Percentiles rank a stretch among this genome's conserved stretches.
Conservation (phyloP, 2,797 vertebrate genomes). For the Pseudopleuronectes americanus region DNA sequence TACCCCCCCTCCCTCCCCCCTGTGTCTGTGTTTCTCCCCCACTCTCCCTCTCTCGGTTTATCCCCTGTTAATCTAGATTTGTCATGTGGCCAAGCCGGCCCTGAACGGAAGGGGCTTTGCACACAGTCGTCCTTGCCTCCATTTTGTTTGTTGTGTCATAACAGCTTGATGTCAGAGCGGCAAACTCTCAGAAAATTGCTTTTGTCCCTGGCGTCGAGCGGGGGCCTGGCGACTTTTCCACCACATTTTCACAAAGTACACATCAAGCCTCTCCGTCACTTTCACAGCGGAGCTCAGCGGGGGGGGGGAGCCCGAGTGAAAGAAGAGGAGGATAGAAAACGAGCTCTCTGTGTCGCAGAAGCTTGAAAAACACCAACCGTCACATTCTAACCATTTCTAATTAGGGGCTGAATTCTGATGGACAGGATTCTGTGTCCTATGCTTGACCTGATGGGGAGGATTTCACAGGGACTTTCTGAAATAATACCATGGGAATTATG, state of each 20-base stretch:
- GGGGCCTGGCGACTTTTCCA: conserved; percentile 15
- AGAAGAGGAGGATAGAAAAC: background rate
- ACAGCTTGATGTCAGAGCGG: conserved; percentile 59
- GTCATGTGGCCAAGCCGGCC: conserved; percentile 72
- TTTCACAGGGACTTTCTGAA: conserved; percentile 55
- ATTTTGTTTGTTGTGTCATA: conserved; percentile 77
- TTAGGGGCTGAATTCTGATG: conserved; percentile 10
- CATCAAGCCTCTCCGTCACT: conserved; percentile 10
- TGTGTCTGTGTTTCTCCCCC: conserved; percentile 10
- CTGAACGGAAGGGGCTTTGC: conserved; percentile 64
- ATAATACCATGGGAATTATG: conserved; percentile 59
- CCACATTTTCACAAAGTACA: conserved; percentile 39
- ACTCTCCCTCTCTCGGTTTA: conserved; percentile 43
- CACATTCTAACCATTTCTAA: conserved; percentile 20
- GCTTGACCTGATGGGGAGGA: conserved; percentile 42
- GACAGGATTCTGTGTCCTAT: conserved; percentile 35
- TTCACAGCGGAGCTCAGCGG: conserved; percentile 1
- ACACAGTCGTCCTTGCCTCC: conserved; percentile 70
- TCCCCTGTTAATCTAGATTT: conserved; percentile 81
- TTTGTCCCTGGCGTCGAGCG: conserved; percentile 40
- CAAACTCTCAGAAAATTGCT: conserved; percentile 63
- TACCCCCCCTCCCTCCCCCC: conserved; percentile 13
- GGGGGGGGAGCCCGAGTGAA: conserved; percentile 2
- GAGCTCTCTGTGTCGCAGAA: conserved; percentile 5
- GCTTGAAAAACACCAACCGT: conserved; percentile 14